Evolutionary conservation across 1,140 invertebrate species (phyloP).

Genomic region (Hypothenemus hampei): DNA sequence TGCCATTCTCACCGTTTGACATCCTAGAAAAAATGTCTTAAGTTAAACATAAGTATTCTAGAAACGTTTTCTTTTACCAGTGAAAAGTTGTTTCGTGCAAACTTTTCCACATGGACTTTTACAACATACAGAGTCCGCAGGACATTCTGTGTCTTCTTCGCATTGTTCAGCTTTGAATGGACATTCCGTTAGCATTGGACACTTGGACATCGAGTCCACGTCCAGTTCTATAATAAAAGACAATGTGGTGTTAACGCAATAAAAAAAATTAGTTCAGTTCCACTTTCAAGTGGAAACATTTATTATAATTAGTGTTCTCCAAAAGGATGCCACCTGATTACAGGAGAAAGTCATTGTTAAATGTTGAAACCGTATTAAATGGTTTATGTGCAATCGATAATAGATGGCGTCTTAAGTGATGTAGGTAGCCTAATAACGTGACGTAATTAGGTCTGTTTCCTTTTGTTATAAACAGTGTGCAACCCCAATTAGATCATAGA

Average conservation of each 20-base stretch:
- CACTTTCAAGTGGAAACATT: not conserved
- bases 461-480: too few species aligned
- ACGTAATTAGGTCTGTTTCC: too few species aligned
- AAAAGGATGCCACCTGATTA: too few species aligned
- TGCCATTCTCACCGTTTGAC: slow-evolving; percentile 60
- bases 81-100: slow-evolving; percentile 46
- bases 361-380: too few species aligned
- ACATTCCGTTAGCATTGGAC: slow-evolving; percentile 44
- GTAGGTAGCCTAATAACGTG: too few species aligned
- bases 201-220: slow-evolving; percentile 32
- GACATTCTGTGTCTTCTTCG: slow-evolving; percentile 43
- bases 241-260: not conserved
- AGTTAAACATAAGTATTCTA: too few species aligned
- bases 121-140: slow-evolving; percentile 44
- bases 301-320: too few species aligned
- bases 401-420: too few species aligned
- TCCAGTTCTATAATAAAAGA: slow-evolving; percentile 22
- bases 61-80: too few species aligned
- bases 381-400: too few species aligned
- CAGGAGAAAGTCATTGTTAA: too few species aligned
- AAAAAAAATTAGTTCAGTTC: not conserved
- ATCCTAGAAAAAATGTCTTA: slow-evolving; percentile 46
- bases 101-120: slow-evolving; percentile 47
- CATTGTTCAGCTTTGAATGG: slow-evolving; percentile 43
- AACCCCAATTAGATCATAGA: too few species aligned